A percentile compares a stretch with the other conserved stretches of the same genome.
Evolutionary conservation across 2,113 vertebrate species (phyloP).

Genomic region (Erythrocercus mccallii): DNA sequence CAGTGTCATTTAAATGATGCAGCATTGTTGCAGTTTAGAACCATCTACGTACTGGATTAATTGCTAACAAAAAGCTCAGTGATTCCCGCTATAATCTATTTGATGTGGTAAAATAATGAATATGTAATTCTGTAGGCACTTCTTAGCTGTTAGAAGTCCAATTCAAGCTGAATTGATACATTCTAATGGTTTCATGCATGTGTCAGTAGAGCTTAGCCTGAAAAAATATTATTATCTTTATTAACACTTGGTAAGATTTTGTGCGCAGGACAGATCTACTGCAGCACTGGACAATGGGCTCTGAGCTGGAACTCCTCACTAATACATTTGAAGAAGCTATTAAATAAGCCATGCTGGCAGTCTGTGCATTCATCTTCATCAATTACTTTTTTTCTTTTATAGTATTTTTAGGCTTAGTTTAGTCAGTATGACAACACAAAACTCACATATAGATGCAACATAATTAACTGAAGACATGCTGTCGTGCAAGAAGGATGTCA

Average conservation of each 20-base stretch:
- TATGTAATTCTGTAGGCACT: neutral
- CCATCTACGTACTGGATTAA: neutral
- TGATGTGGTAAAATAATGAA: constrained; percentile 9
- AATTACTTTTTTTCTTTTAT: neutral
- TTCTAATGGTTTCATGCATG: neutral
- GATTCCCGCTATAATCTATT: neutral
- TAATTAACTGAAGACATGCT: constrained; percentile 47
- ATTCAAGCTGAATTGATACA: neutral
- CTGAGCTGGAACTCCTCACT: neutral
- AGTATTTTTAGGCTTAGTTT: constrained; percentile 14
- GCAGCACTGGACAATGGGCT: neutral
- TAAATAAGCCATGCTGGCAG: constrained; percentile 46
- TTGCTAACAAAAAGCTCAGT: neutral
- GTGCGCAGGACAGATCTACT: neutral
- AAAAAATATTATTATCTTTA: neutral
- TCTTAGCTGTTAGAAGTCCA: neutral
- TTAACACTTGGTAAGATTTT: neutral
- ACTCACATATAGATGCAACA: constrained; percentile 3
- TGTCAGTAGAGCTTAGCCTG: neutral
- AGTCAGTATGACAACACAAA: constrained; percentile 44
- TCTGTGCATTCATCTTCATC: constrained; percentile 1
- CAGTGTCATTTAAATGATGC: neutral
- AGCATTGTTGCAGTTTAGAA: neutral
- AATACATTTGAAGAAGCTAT: constrained; percentile 28
- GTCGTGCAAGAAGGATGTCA: neutral